phyloP scores from a whole-genome alignment of 2,888 invertebrate genomes.

The Pristionchus entomophagus region DNA sequence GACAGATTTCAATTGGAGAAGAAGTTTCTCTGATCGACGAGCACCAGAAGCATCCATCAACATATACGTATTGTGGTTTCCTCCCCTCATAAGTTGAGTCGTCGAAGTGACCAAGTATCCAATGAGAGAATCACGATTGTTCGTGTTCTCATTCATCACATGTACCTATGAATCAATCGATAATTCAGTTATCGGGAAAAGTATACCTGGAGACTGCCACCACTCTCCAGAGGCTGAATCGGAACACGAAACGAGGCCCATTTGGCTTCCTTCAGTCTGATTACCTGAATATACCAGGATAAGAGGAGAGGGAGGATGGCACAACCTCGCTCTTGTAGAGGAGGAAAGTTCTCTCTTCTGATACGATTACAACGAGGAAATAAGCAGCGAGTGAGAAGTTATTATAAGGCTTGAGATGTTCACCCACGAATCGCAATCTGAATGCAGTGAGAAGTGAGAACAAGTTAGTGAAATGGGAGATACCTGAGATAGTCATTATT shows the following conservation, averaged over 20 bases:
- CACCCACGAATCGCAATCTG: slow-evolving; percentile 38
- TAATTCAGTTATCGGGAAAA: neutral
- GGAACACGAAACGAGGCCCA: slow-evolving; percentile 38
- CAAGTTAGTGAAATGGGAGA: neutral
- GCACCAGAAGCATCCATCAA: slow-evolving; percentile 37
- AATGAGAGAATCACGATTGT: slow-evolving; percentile 34
- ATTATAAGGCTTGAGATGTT: slow-evolving; percentile 46
- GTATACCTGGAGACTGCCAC: slow-evolving; percentile 35
- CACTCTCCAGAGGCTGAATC: slow-evolving; percentile 33
- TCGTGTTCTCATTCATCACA: slow-evolving; percentile 37
- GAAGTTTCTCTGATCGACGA: slow-evolving; percentile 31
- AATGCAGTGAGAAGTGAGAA: neutral
- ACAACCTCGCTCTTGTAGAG: slow-evolving; percentile 46
- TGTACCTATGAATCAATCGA: slow-evolving; percentile 4
- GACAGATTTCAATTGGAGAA: slow-evolving; percentile 17
- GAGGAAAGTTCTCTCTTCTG: slow-evolving; percentile 1
- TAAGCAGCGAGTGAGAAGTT: slow-evolving; percentile 41
- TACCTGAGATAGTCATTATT: slow-evolving; percentile 39
- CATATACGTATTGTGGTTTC: slow-evolving; percentile 41
- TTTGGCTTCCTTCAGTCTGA: slow-evolving; percentile 23
- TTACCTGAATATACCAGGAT: slow-evolving; percentile 1
- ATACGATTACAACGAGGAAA: slow-evolving; percentile 24
- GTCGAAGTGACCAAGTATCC: slow-evolving; percentile 39
- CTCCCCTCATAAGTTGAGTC: slow-evolving; percentile 42
- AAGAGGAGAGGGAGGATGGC: neutral